Conservation (phyloP, 2,797 vertebrate species). For the Jordanella pulchra region DNA sequence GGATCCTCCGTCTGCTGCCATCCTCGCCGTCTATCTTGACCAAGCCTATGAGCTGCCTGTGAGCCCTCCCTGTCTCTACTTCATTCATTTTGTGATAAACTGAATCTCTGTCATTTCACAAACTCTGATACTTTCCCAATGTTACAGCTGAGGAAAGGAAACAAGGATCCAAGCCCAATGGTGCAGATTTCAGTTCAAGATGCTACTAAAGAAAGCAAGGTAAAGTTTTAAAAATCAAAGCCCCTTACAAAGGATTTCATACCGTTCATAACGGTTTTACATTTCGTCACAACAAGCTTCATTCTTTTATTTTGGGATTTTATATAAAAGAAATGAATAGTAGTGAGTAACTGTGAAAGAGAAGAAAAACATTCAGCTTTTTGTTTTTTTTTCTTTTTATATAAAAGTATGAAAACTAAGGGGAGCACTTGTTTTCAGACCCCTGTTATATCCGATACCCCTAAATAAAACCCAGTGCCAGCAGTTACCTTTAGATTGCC, state of each 20-base stretch:
- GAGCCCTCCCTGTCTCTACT: constrained; percentile 48
- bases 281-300: background rate
- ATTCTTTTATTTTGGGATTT: background rate
- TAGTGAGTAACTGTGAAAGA: background rate
- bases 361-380: background rate
- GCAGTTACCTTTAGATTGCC: no score
- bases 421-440: no score
- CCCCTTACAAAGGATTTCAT: background rate
- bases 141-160: constrained; percentile 88
- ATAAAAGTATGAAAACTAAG: no score
- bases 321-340: background rate
- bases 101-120: background rate
- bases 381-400: no score
- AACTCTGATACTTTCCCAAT: constrained; percentile 12
- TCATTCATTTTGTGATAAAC: background rate
- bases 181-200: constrained; percentile 90
- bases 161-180: constrained; percentile 89
- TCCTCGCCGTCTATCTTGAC: constrained; percentile 91
- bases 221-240: constrained; percentile 41
- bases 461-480: no score
- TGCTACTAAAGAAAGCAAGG: constrained; percentile 89
- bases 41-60: constrained; percentile 89
- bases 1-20: constrained; percentile 87
- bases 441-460: no score
- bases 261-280: no score